Base-by-base conservation (phyloP, 2,797 vertebrate genomes). In the Urophycis tenuis region DNA sequence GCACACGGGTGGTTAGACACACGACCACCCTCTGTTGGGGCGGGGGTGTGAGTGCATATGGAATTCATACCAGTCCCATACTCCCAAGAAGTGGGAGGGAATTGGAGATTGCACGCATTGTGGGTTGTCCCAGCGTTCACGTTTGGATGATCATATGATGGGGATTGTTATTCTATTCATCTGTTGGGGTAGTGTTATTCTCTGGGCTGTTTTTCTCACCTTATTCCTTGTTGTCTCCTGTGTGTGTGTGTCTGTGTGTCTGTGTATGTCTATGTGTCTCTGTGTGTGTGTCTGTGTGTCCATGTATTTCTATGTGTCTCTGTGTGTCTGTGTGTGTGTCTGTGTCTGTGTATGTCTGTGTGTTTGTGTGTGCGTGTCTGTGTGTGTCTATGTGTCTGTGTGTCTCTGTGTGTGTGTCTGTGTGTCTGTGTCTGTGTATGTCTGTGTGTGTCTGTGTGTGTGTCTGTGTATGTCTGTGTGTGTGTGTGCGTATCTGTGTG, bases 281-380 rank as follows among this genome's bases (percentile, higher is more conserved):
- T 70, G 72, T 45, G 29, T 33, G 72, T 33, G 33, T 53, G 72
- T 53, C 17, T 53, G 2, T 53, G 17, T 53, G 17, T 22, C 1
- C 5, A n/a, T 49, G 15, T 49, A 19, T 53, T 3, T 49, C 14
- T 49, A 17, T 71, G 45, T 60, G n/a, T 73, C 45, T 30, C 19
- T 73, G 32, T 30, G 33, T 70, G 60, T 67, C 30, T 53, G 69
- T 64, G 60, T 76, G 45, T 76, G 71, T 34, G 71, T 36, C 4
- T 72, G 33, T 64, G 67, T 78, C 49, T 78, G 14, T 49, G 3
- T 36, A 10, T 36, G 35, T 36, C 35, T 36, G 35, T 36, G 35
- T 36, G 35, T 36, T 4, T 36, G 35, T 36, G 35, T 36, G 35
- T 36, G 35, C 9, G 35, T 36, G 35, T 36, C 4, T 36, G 35